Evolutionary conservation across 2,797 vertebrate genomes (phyloP).

Genomic region (Cuniculus paca): DNA sequence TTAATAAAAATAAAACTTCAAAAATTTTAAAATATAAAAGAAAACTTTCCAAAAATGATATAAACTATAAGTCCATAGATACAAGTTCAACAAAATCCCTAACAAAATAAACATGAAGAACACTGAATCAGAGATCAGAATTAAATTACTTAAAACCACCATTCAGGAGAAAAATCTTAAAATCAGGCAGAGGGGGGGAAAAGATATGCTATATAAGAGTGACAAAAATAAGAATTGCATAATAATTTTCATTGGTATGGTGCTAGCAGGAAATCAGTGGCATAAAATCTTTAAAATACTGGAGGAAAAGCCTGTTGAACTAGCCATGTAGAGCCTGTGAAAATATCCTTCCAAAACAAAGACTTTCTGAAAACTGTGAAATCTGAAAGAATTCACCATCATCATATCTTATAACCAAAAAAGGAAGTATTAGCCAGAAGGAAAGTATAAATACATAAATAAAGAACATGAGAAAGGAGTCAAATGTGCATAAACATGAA

Average conservation of each 20-base stretch:
- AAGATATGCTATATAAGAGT: not conserved
- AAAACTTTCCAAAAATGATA: not conserved
- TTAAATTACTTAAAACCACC: not conserved
- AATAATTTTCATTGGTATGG: not conserved
- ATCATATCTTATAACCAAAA: not conserved
- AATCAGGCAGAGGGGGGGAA: not conserved
- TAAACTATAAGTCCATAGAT: not conserved
- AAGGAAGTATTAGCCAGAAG: not conserved
- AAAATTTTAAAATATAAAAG: no score
- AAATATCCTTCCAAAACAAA: not conserved
- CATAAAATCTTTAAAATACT: not conserved
- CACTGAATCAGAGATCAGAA: not conserved
- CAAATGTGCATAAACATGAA: not conserved
- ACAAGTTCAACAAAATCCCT: constrained; percentile 12
- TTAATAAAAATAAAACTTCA: not conserved
- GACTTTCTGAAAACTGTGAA: not conserved
- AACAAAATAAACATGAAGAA: constrained; percentile 20
- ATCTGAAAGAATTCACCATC: not conserved
- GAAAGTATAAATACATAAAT: not conserved
- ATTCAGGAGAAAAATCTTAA: not conserved
- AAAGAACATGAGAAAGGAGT: not conserved
- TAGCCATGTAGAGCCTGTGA: not conserved
- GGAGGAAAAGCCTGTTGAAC: not conserved
- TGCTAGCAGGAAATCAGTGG: not conserved
- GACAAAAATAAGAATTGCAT: not conserved